phyloP scores from a whole-genome alignment of 2,888 invertebrate genomes.

The Brenthis hecate region DNA sequence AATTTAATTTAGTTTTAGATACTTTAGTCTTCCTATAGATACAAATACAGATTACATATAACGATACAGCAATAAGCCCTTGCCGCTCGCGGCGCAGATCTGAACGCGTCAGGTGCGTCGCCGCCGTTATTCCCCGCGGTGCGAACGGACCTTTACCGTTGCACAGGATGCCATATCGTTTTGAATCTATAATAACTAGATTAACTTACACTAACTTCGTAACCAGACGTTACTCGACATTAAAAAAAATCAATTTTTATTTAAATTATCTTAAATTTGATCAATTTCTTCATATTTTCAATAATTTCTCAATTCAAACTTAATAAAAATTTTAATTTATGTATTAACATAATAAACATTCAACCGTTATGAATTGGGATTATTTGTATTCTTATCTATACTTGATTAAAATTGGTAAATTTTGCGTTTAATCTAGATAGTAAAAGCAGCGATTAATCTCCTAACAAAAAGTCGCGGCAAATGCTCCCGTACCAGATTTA shows the following conservation, averaged over 20 bases:
- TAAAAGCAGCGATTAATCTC: conserved; percentile 60
- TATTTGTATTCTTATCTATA: conserved; percentile 27
- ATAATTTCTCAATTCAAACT: too few relatives aligned
- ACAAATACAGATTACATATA: conserved; percentile 17
- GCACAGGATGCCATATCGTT: conserved; percentile 42
- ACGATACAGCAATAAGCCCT: conserved; percentile 21
- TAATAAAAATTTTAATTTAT: neutral
- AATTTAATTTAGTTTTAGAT: neutral
- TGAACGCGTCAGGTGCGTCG: conserved; percentile 65
- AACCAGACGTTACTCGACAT: neutral
- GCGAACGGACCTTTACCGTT: conserved; percentile 51
- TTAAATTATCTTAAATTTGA: neutral
- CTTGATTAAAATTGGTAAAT: conserved; percentile 65
- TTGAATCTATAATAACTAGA: conserved; percentile 41
- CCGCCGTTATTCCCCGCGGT: conserved; percentile 68
- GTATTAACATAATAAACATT: neutral
- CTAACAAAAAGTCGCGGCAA: conserved; percentile 60
- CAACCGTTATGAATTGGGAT: neutral
- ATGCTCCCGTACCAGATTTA: conserved; percentile 59
- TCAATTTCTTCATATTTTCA: neutral
- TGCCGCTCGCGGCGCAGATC: conserved; percentile 45
- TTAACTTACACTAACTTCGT: conserved; percentile 11
- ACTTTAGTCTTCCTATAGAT: conserved; percentile 11
- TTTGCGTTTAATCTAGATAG: conserved; percentile 78
- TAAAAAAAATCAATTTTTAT: neutral